Evolutionary conservation across 2,113 vertebrate species (phyloP).

Genomic region (Melanerpes formicivorus): DNA sequence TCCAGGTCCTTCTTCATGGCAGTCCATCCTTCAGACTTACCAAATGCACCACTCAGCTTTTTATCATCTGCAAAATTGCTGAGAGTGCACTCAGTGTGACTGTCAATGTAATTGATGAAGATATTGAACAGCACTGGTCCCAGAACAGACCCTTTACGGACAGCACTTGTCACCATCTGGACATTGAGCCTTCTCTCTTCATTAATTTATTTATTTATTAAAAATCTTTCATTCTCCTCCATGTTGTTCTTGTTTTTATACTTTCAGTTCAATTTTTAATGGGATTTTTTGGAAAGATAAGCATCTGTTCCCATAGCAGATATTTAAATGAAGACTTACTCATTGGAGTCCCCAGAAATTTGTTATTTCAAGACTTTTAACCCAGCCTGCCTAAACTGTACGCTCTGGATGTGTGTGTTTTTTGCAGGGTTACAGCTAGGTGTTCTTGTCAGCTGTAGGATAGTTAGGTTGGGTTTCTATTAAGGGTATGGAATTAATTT

Average conservation of each 20-base stretch:
- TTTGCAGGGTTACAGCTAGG: background rate
- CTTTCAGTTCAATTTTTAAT: background rate
- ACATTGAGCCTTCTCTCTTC: no score
- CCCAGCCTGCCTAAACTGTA: background rate
- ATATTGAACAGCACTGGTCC: no score
- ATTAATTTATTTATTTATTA: no score
- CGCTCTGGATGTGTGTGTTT: background rate
- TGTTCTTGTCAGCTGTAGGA: background rate
- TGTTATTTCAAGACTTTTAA: background rate
- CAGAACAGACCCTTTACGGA: no score
- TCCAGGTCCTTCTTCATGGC: no score
- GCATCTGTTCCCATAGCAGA: background rate
- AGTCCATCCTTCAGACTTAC: no score
- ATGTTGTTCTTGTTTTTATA: background rate
- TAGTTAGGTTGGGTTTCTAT: background rate
- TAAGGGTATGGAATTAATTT: background rate
- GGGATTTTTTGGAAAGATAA: background rate
- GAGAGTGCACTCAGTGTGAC: no score
- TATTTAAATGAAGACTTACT: background rate
- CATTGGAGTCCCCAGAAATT: background rate
- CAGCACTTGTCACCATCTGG: no score
- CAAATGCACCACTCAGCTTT: no score
- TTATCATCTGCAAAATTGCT: no score
- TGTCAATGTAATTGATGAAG: no score
- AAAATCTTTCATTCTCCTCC: background rate